These are phyloP conservation scores for Myotis yumanensis DNA, from an alignment of 2,113 vertebrate species.

Conservation along the genomic window DNA sequence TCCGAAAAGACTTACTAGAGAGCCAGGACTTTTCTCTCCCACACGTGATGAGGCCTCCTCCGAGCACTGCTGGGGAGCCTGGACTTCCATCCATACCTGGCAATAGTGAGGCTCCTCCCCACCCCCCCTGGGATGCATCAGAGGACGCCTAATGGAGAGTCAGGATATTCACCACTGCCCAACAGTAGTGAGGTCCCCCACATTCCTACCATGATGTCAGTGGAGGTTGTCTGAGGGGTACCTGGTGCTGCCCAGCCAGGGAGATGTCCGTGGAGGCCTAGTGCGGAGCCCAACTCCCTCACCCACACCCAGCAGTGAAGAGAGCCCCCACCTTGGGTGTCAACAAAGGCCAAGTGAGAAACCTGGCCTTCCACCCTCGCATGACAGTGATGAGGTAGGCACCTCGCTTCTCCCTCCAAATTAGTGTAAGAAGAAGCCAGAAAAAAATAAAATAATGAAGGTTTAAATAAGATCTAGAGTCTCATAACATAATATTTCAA, in stretches of 20 bases:
- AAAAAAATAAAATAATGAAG: not conserved
- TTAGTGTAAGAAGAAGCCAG: not conserved
- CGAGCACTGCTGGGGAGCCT: not conserved
- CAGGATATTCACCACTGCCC: no score
- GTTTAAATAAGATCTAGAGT: not conserved
- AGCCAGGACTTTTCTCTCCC: not conserved
- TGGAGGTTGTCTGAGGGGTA: not conserved
- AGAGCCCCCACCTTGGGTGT: not conserved
- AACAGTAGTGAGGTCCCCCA: not conserved
- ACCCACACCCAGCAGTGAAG: not conserved
- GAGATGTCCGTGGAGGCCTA: not conserved
- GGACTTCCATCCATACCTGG: not conserved
- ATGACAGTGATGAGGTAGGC: not conserved
- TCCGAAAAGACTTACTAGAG: not conserved
- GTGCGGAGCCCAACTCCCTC: not conserved
- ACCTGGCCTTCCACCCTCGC: not conserved
- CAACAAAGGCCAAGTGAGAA: not conserved
- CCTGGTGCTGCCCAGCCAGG: not conserved
- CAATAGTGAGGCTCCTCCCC: rapidly evolving
- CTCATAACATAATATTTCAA: not conserved
- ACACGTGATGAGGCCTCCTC: not conserved
- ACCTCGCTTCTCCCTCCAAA: not conserved
- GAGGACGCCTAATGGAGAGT: not conserved
- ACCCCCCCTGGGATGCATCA: not conserved
- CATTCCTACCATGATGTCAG: not conserved